Evolutionary conservation across 2,113 vertebrate genomes (phyloP), one percentile per base, ranked within the genome.

Genomic region (Cyanoderma ruficeps): DNA sequence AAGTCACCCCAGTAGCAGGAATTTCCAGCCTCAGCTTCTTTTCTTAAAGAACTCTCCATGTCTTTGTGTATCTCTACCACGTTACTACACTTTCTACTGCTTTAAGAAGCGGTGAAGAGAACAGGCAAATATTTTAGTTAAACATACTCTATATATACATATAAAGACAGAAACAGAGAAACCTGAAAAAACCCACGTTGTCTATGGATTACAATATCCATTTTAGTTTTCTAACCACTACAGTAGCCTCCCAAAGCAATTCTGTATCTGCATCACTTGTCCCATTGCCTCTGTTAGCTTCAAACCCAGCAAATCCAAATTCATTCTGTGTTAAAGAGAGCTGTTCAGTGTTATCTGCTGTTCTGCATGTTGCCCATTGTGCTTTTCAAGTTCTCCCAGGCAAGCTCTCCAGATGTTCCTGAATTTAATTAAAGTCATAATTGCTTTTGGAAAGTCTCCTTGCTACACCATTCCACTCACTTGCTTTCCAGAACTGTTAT

Each of bases 351-450:
- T 86, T 85, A 88, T 78, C 92, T 93, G 85, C 56, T 6, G 1
- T 63, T 78, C 74, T 7, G 74, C 75, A 39, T 30, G 46, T 64
- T 21, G 6, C 85, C 70, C 56, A 37, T 74, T 11, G 23, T 47
- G 79, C 92, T 94, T 93, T 90, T 94, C 92, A 74, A 90, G 90
- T 78, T 91, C 68, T 96, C 69, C 64, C 57, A 91, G 72, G 65
- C 71, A 86, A 91, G 71, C 44, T 92, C 75, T 90, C 84, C 90
- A 94, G 88, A 94, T 81, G 90, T 75, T 93, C 64, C 92, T 88
- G 64, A 33, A 88, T 93, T 94, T 91, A 89, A 93, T 95, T 95
- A 95, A 83, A 87, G 33, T 46, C 56, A 3, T 87, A 92, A 91
- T 83, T 90, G 64, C 88, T 77, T 86, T 92, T 76, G 77, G 56